Conservation (phyloP, 2,113 vertebrate species). For the Falcunculus frontatus region DNA sequence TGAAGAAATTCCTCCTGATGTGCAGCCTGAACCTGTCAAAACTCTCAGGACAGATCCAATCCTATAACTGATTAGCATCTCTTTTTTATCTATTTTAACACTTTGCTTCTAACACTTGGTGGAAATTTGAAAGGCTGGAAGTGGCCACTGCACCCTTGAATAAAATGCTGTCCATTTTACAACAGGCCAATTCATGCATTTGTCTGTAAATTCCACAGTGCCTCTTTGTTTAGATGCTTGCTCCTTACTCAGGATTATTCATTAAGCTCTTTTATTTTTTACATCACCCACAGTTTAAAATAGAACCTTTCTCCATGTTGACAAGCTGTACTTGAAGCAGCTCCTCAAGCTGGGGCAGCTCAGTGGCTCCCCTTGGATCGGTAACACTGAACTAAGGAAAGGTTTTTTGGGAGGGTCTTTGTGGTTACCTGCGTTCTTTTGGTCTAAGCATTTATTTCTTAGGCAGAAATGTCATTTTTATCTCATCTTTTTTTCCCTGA, state of each 20-base stretch:
- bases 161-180: not conserved
- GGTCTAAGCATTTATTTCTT: not conserved
- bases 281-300: not conserved
- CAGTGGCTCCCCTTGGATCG: not conserved
- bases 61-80: not conserved
- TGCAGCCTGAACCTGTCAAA: not conserved
- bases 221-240: not conserved
- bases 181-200: not conserved
- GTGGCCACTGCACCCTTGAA: not conserved
- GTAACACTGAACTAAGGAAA: not conserved
- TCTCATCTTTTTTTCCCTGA: not conserved
- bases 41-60: not conserved
- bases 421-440: not conserved
- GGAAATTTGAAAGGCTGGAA: not conserved
- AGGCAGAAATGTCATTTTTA: not conserved
- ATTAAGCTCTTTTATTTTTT: not conserved
- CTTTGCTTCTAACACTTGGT: not conserved
- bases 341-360: not conserved
- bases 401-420: not conserved
- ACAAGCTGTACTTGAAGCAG: not conserved
- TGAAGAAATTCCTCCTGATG: not conserved
- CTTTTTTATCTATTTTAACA: not conserved
- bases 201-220: not conserved
- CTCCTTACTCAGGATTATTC: not conserved
- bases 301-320: not conserved